These are phyloP conservation scores for Eriosoma lanigerum DNA, from an alignment of 1,140 invertebrate species.

Conservation along the genomic window DNA sequence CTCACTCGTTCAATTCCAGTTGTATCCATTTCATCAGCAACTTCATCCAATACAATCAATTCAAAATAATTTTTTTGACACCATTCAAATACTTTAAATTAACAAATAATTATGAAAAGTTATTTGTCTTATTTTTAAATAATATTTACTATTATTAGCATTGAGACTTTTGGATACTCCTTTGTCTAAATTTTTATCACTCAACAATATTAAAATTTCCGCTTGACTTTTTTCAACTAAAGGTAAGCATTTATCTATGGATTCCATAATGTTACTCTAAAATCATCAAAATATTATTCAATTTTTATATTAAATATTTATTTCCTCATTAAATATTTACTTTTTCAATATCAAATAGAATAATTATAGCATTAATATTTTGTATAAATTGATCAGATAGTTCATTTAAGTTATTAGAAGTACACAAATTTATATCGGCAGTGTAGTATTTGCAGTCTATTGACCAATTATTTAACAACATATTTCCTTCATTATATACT, in stretches of 20 bases:
- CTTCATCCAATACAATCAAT: constrained; percentile 33
- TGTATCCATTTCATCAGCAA: constrained; percentile 31
- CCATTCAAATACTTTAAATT: constrained; percentile 43
- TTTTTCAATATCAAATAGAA: constrained; percentile 15
- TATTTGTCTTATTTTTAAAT: neutral
- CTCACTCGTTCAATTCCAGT: constrained; percentile 45
- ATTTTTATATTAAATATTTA: neutral
- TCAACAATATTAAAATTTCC: constrained; percentile 18
- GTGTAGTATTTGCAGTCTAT: constrained; percentile 43
- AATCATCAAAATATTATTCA: neutral
- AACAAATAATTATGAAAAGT: neutral
- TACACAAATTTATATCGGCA: constrained; percentile 32
- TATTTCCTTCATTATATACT: constrained; percentile 24
- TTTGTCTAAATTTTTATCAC: constrained; percentile 26
- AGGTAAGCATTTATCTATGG: constrained; percentile 22
- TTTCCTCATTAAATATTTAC: constrained; percentile 23
- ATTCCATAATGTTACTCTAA: constrained; percentile 26
- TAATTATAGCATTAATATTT: constrained; percentile 41
- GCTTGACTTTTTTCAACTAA: constrained; percentile 38
- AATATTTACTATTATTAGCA: neutral
- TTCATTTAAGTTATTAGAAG: constrained; percentile 23
- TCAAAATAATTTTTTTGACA: constrained; percentile 41
- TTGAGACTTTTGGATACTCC: neutral
- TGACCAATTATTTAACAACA: constrained; percentile 18
- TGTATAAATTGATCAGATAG: constrained; percentile 28